Evolutionary conservation across 2,888 invertebrate genomes (phyloP), one percentile per base, ranked within the genome.

Genomic region (Noctuana brunneofusca): DNA sequence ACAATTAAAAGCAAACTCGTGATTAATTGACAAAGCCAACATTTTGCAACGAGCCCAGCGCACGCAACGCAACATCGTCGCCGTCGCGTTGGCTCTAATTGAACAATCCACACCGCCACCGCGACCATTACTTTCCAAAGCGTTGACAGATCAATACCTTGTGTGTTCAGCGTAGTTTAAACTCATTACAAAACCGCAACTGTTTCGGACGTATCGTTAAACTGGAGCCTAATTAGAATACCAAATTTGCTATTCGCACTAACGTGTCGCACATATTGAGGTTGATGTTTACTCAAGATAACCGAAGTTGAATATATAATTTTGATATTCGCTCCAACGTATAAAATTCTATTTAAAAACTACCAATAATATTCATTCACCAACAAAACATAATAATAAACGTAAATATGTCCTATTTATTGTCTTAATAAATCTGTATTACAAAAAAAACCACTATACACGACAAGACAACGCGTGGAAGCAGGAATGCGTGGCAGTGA

Each of bases 91-190:
- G 12, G 18, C 14, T 43, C 30, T 59, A 52, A 53, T 43, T 6
- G 27, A 16, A 53, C 59, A 48, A 32, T 59, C 16, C 43, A 16
- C 22, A 24, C 32, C n/a, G 20, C 18, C n/a, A 56, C 56, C 56
- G 46, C 56, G 30, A 30, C 30, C 46, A 35, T 35, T 32, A 48
- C 48, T 57, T 35, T 48, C 57, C 57, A 14, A 48, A 35, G 48
- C 48, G 60, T 60, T 54, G 53, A 54, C 60, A 54, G 53, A 60
- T 60, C 53, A 53, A 59, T 59, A 53, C 32, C 32, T 12, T 0
- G 27, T 58, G 52, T 52, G 43, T 18, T 43, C 43, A 32, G 18
- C 32, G 52, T 24, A 56, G 27, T 57, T 57, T 57, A 48, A 57
- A 48, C 56, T 57, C 56, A 57, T 57, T 57, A 56, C 12, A 2